A percentile compares a stretch with the other conserved stretches of the same genome.
phyloP scores from a whole-genome alignment of 2,797 vertebrate species.

The Sebastes ruberrimus region DNA sequence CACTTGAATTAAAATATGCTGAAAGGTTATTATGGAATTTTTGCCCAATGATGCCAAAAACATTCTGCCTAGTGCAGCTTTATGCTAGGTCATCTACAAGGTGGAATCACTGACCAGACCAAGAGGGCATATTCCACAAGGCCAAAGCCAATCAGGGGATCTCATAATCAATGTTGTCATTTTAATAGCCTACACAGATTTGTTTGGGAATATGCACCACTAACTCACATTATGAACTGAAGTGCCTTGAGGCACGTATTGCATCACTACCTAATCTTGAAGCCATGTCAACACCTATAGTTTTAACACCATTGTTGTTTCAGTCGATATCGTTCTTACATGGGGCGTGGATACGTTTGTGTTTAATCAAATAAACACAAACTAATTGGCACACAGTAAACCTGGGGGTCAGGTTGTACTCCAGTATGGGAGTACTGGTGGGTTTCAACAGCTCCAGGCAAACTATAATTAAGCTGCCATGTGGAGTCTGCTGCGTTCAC shows the following conservation, averaged over 20 bases:
- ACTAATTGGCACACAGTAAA: not conserved
- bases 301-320: not conserved
- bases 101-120: not conserved
- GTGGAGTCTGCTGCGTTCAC: constrained; percentile 10
- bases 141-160: not conserved
- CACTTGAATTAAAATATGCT: too few relatives aligned
- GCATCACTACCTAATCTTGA: not conserved
- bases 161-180: not conserved
- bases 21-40: too few relatives aligned
- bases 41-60: too few relatives aligned
- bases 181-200: not conserved
- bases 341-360: not conserved
- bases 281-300: not conserved
- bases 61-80: not conserved
- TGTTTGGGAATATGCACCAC: not conserved
- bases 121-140: not conserved
- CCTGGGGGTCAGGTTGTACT: constrained; percentile 7
- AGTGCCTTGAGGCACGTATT: not conserved
- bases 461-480: constrained; percentile 37
- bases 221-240: not conserved
- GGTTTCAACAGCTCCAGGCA: constrained; percentile 23
- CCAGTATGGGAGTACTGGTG: not conserved
- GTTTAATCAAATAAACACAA: constrained; percentile 25
- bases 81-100: not conserved
- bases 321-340: not conserved